Evolutionary conservation across 2,797 vertebrate species (phyloP), one percentile per base, ranked within the genome.

Genomic region (Peromyscus nudipes): DNA sequence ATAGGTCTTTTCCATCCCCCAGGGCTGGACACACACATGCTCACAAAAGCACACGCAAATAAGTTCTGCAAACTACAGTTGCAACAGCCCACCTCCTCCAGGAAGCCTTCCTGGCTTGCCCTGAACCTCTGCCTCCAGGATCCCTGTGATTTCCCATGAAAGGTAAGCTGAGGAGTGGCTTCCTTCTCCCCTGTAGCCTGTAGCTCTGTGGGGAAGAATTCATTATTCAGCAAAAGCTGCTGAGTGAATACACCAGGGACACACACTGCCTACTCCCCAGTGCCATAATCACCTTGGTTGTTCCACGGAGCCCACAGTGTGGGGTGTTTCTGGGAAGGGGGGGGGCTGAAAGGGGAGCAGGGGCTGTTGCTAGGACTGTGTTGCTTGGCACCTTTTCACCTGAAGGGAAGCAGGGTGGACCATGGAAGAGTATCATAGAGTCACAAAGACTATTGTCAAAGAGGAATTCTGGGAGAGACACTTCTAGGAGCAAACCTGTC

Each of bases 71-170:
- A 94, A 73, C 1, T 2, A 19, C 25, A 80, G 55, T 25, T 34
- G 67, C 19, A 71, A 16, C 21, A 73, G 17, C 27, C 86, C 40
- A 37, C 31, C 52, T 95, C 65, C 77, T 89, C 25, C 71, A 90
- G 19, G 77, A 92, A 88, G 91, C 21, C 84, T 90, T 67, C 89
- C 75, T 49, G 91, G 73, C 12, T 21, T 57, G 13, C 65, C 46
- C 6, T 62, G 49, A 19, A 29, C 49, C 4, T 76, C 40, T 62
- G 55, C 9, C 23, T 76, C 73, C 29, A 14, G 49, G 19, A 77
- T 31, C 29, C 64, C 55, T 34, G 57, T 8, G 43, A 40, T 29
- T 80, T n/a, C 67, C 11, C 16, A 8, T 40, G 27, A 62, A 77
- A 62, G n/a, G 46, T 6, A 31, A 77, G 23, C 64, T 67, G 60